phyloP scores from a whole-genome alignment of 2,113 vertebrate species.

The Dunckerocampus dactyliophorus region DNA sequence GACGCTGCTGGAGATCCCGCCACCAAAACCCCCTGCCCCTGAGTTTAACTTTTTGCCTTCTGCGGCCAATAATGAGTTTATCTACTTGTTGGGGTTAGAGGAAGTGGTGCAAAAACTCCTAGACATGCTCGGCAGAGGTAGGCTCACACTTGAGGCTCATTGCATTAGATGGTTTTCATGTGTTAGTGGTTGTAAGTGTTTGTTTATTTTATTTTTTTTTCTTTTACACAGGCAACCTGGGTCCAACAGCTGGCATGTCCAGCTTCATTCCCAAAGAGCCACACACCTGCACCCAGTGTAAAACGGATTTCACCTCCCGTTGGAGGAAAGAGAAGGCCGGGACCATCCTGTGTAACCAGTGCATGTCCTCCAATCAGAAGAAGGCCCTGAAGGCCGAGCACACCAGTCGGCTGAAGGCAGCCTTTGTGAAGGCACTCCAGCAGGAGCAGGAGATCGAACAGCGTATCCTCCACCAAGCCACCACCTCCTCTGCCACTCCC shows the following conservation, averaged over 20 bases:
- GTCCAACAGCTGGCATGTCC: slow-evolving; percentile 46
- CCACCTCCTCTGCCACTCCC: slow-evolving; percentile 55
- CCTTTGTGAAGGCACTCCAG: slow-evolving; percentile 96
- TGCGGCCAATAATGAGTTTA: slow-evolving; percentile 96
- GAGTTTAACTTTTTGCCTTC: slow-evolving; percentile 96
- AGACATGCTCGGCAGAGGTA: slow-evolving; percentile 86
- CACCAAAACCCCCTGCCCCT: slow-evolving; percentile 88
- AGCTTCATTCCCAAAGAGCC: slow-evolving; percentile 80
- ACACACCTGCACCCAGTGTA: slow-evolving; percentile 89
- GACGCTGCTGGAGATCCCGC: slow-evolving; percentile 92
- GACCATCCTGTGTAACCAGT: slow-evolving; percentile 90
- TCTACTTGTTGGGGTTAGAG: slow-evolving; percentile 93
- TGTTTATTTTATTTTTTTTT: neutral
- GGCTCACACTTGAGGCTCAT: slow-evolving; percentile 8
- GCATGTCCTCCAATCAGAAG: slow-evolving; percentile 97
- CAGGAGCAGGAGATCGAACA: slow-evolving; percentile 98
- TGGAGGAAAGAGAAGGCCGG: slow-evolving; percentile 95
- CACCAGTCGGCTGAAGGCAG: slow-evolving; percentile 91
- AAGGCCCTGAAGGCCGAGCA: slow-evolving; percentile 93
- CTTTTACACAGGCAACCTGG: slow-evolving; percentile 72
- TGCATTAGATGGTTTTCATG: neutral
- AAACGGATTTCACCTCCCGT: slow-evolving; percentile 98
- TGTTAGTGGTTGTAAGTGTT: neutral
- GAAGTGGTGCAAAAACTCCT: slow-evolving; percentile 96
- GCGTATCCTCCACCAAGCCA: slow-evolving; percentile 86